phyloP scores from a whole-genome alignment of 1,140 invertebrate genomes.

The Ericerus pela region DNA sequence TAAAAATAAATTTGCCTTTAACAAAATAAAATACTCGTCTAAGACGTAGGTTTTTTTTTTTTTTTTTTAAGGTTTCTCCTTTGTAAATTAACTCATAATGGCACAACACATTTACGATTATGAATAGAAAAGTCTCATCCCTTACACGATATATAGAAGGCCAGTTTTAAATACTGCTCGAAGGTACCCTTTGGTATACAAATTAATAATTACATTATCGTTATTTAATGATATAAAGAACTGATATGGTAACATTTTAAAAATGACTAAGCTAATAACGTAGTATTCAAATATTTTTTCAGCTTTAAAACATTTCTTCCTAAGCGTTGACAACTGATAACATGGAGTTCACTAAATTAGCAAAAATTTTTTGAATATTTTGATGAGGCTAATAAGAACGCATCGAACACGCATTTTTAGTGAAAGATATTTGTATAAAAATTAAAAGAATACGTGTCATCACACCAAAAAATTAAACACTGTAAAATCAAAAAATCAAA shows the following conservation, averaged over 20 bases:
- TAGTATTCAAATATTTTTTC: no score
- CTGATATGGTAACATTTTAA: constrained; percentile 9
- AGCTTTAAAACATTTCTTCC: no score
- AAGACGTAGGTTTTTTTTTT: no score
- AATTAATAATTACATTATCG: background rate
- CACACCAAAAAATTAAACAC: no score
- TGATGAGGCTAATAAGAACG: background rate
- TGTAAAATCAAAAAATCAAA: no score
- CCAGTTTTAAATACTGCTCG: constrained; percentile 2
- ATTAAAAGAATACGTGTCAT: no score
- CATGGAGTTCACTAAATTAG: background rate
- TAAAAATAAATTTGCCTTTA: background rate
- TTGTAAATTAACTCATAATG: no score
- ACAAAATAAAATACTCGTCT: constrained; percentile 1
- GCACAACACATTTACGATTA: no score
- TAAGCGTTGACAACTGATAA: no score
- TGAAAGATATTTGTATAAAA: no score
- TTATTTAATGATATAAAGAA: constrained; percentile 7
- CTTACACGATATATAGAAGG: background rate
- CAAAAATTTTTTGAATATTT: background rate
- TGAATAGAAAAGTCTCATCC: background rate
- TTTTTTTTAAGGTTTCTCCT: no score
- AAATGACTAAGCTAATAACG: constrained; percentile 7
- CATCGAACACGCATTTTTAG: background rate
- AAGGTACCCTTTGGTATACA: constrained; percentile 9